Percentiles rank a stretch among this genome's conserved stretches.
Evolutionary conservation across 2,888 invertebrate species (phyloP).

Genomic region (Euplexia lucipara): DNA sequence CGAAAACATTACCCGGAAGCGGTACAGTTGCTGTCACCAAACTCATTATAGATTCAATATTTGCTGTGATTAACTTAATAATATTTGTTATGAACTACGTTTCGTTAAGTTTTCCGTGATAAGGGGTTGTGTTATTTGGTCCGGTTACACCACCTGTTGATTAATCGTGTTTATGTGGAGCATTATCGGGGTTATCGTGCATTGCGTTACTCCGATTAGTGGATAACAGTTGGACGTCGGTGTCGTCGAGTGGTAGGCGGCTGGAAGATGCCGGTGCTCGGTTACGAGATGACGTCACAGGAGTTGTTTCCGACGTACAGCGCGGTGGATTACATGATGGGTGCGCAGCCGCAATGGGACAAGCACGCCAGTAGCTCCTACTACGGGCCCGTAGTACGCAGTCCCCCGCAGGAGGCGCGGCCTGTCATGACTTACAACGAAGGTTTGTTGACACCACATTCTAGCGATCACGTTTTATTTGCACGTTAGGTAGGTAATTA

Average conservation of each 20-base stretch:
- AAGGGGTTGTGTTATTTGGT: conserved; percentile 70
- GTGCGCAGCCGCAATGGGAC: conserved; percentile 77
- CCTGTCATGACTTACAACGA: conserved; percentile 58
- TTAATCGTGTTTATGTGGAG: conserved; percentile 65
- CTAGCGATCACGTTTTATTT: conserved; percentile 31
- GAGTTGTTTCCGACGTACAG: conserved; percentile 81
- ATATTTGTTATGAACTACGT: conserved; percentile 62
- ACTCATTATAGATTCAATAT: conserved; percentile 69
- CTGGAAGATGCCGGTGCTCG: conserved; percentile 86
- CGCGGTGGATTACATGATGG: conserved; percentile 77
- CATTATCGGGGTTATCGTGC: conserved; percentile 73
- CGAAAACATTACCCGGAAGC: conserved; percentile 80
- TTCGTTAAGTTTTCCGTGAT: conserved; percentile 65
- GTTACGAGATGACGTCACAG: conserved; percentile 83
- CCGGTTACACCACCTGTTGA: conserved; percentile 80
- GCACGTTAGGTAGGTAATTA: conserved; percentile 33
- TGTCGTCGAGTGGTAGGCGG: conserved; percentile 68
- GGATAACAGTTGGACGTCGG: conserved; percentile 74
- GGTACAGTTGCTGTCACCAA: conserved; percentile 56
- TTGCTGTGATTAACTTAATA: conserved; percentile 69
- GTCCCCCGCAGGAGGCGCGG: conserved; percentile 66
- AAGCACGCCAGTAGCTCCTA: conserved; percentile 76
- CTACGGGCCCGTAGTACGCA: conserved; percentile 72
- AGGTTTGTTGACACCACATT: conserved; percentile 75
- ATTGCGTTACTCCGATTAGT: conserved; percentile 69